Conservation (phyloP, 2,797 vertebrate species). For the Fistularia commersonii region DNA sequence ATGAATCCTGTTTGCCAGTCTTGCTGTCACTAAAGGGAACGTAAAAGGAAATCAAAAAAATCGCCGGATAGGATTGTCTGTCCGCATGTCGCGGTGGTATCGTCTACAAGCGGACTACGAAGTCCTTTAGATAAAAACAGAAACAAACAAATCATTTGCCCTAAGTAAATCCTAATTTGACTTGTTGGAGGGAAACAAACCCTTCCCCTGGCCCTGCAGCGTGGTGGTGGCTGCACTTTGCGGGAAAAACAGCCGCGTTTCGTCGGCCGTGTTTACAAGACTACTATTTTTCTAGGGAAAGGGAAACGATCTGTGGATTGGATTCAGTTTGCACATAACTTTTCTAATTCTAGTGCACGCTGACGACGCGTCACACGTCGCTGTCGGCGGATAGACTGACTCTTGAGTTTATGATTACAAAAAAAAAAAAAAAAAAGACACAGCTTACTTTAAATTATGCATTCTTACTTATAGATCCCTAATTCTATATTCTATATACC, state of each 20-base stretch:
- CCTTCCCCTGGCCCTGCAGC: slow-evolving; percentile 16
- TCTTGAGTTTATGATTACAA: no score
- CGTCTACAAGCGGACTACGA: no score
- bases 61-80: neutral
- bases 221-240: slow-evolving; percentile 46
- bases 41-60: slow-evolving; percentile 6
- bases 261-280: slow-evolving; percentile 54
- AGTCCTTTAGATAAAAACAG: no score
- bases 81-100: no score
- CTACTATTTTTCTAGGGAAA: slow-evolving; percentile 58
- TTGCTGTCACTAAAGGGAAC: slow-evolving; percentile 52
- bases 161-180: slow-evolving; percentile 23
- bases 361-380: slow-evolving; percentile 7
- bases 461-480: slow-evolving; percentile 38
- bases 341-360: slow-evolving; percentile 40
- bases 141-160: neutral
- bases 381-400: slow-evolving; percentile 14
- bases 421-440: no score
- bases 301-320: slow-evolving; percentile 37
- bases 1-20: slow-evolving; percentile 17
- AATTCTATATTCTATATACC: slow-evolving; percentile 55
- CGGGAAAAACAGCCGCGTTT: slow-evolving; percentile 49
- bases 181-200: slow-evolving; percentile 10
- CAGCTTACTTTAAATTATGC: slow-evolving; percentile 36
- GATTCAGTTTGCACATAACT: slow-evolving; percentile 56